phyloP scores from a whole-genome alignment of 2,797 vertebrate species.

The Phyllotis vaccarum region DNA sequence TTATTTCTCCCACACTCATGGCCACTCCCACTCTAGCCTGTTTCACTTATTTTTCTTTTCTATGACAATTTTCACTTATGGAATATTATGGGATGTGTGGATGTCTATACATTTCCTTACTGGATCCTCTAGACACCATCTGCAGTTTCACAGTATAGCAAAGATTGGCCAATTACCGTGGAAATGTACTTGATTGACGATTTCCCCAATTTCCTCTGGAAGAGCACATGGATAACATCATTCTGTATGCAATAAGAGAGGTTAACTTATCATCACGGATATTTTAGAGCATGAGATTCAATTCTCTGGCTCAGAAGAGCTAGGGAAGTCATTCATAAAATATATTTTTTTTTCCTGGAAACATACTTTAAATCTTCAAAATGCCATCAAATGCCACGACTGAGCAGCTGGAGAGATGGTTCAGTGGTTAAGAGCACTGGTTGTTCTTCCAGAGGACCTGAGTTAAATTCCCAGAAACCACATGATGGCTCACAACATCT shows the following conservation, averaged over 20 bases:
- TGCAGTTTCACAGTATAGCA: background rate
- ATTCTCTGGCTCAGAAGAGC: constrained; percentile 11
- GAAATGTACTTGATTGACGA: background rate
- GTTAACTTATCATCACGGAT: background rate
- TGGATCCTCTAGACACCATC: background rate
- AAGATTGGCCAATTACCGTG: background rate
- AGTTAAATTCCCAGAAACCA: background rate
- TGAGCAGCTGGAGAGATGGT: background rate
- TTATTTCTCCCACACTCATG: background rate
- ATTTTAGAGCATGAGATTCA: background rate
- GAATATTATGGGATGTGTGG: background rate
- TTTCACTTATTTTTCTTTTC: background rate
- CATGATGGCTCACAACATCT: background rate
- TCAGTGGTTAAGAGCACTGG: background rate
- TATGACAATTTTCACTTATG: background rate
- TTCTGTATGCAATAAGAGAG: background rate
- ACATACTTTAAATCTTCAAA: background rate
- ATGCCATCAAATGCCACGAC: background rate
- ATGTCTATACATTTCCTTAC: constrained; percentile 5
- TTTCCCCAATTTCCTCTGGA: constrained; percentile 17
- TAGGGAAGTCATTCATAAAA: background rate
- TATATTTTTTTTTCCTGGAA: background rate
- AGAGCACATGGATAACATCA: background rate
- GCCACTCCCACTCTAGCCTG: background rate
- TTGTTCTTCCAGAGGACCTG: background rate